Base-by-base conservation (phyloP, 2,797 vertebrate genomes). In the Bradypodion pumilum region DNA sequence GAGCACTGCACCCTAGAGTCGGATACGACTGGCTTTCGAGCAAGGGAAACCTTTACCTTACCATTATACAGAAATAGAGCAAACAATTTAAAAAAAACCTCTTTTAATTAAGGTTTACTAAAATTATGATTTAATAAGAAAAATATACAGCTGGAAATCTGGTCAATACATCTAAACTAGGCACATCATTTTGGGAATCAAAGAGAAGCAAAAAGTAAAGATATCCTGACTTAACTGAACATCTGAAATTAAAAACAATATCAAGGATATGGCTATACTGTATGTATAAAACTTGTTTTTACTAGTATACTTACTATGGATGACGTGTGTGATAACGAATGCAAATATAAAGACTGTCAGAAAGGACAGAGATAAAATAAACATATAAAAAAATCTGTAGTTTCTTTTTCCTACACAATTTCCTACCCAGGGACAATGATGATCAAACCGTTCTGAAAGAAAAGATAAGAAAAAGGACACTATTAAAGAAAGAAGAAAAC, bases 351-450 rank as follows among this genome's bases (percentile, higher is more conserved):
- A 99, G 96, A 99, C 97, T 91, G 98, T 99, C 96, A 99, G 98
- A 97, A 99, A 98, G 95, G 98, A 99, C 93, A 99, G 97, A 76
- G 98, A 99, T 95, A 99, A 98, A 97, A 99, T 99, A 97, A 99
- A 99, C 98, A 99, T 98, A 96, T 99, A 99, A 98, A 99, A 99
- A 97, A 98, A 99, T 93, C 98, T 97, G 97, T 99, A 99, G 98
- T 99, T 99, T 97, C 98, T 98, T 97, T 97, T 98, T 93, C 98
- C 98, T 93, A 99, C 98, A 94, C 98, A 99, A 97, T 99, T 99
- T 92, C 98, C 98, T 95, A 99, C 98, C 98, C 98, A 99, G 91
- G 98, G 98, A 97, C 98, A 99, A 96, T 99, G 98, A 96, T 99
- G 98, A 96, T 99, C 98, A 93, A 99, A 99, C 85, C 98, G 98